Conservation (phyloP, 2,113 vertebrate species). For the Cygnus buccinator region DNA sequence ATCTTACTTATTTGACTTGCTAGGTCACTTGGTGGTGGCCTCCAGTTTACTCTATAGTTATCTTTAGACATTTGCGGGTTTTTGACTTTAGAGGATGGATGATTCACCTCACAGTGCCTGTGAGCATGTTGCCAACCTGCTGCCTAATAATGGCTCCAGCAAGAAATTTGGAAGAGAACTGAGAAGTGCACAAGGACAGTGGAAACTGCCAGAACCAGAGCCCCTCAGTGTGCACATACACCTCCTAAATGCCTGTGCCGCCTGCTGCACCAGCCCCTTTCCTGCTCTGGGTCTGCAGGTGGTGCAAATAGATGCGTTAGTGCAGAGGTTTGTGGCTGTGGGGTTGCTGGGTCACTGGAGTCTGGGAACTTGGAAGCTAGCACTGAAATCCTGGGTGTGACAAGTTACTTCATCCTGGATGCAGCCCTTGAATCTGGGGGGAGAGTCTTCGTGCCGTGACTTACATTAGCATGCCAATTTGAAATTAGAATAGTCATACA, state of each 20-base stretch:
- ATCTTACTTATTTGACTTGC: background rate
- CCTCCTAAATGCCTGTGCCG: fast-evolving
- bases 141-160: background rate
- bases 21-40: background rate
- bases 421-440: background rate
- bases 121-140: background rate
- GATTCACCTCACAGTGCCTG: background rate
- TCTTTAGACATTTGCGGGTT: background rate
- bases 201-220: background rate
- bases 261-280: background rate
- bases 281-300: background rate
- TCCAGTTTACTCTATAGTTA: background rate
- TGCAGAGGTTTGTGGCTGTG: background rate
- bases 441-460: background rate
- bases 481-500: background rate
- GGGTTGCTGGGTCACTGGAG: background rate
- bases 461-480: background rate
- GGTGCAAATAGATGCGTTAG: background rate
- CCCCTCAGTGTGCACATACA: fast-evolving
- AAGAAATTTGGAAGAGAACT: background rate
- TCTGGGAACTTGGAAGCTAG: background rate
- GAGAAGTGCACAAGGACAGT: background rate
- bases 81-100: background rate
- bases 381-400: background rate
- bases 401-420: background rate